phyloP scores from a whole-genome alignment of 2,888 invertebrate genomes.

The Lordiphosa fenestrarum region DNA sequence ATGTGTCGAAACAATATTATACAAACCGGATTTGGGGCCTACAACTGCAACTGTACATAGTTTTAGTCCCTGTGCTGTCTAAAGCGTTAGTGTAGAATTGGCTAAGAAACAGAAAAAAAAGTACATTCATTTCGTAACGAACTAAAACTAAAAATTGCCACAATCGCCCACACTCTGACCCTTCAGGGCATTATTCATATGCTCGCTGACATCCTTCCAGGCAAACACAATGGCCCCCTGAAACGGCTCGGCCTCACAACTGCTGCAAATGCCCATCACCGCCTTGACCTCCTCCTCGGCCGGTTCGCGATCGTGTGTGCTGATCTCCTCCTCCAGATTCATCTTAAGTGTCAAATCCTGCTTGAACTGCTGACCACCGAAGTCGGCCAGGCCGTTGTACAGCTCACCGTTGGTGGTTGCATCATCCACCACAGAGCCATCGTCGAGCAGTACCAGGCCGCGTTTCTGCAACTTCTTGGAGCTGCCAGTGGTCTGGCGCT shows the following conservation, averaged over 20 bases:
- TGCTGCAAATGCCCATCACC: constrained; percentile 89
- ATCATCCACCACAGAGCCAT: constrained; percentile 86
- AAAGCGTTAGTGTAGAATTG: neutral
- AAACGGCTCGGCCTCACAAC: constrained; percentile 89
- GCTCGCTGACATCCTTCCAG: constrained; percentile 84
- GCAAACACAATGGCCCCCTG: constrained; percentile 88
- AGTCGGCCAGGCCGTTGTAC: constrained; percentile 85
- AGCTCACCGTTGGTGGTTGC: constrained; percentile 4
- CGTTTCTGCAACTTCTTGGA: constrained; percentile 82
- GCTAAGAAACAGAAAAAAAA: neutral
- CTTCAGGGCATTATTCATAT: constrained; percentile 75
- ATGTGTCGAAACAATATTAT: constrained; percentile 22
- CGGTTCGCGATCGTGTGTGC: constrained; percentile 88
- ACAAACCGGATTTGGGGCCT: neutral
- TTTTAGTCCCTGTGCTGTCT: neutral
- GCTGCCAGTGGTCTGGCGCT: constrained; percentile 38
- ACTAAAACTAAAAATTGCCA: constrained; percentile 74
- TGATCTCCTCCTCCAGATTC: constrained; percentile 79
- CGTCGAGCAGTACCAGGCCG: constrained; percentile 84
- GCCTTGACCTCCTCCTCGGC: constrained; percentile 91
- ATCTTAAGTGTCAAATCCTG: constrained; percentile 81
- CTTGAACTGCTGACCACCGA: constrained; percentile 85
- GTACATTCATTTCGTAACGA: too few relatives aligned
- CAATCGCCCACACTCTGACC: constrained; percentile 79
- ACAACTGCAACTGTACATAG: neutral